Evolutionary conservation across 1,140 invertebrate species (phyloP).

Genomic region (Amyelois transitella): DNA sequence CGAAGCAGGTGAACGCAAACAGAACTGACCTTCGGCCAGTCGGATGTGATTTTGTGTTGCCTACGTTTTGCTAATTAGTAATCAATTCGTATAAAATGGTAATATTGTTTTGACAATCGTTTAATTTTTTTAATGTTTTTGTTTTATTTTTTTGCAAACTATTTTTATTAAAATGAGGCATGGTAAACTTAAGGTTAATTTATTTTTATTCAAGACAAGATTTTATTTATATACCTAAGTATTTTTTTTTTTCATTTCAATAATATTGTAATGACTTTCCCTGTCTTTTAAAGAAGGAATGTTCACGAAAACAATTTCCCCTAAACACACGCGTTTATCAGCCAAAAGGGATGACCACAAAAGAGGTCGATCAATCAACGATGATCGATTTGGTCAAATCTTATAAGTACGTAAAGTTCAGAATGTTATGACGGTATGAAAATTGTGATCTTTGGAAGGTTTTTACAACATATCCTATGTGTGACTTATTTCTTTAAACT

Average conservation of each 20-base stretch:
- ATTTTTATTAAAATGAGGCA: no score
- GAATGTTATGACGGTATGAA: background rate
- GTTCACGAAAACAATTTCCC: background rate
- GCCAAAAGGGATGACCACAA: background rate
- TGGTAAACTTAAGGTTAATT: no score
- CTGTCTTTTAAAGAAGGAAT: background rate
- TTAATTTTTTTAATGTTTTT: no score
- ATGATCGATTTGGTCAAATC: background rate
- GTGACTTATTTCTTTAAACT: no score
- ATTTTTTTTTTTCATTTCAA: no score
- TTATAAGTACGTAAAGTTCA: background rate
- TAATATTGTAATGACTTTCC: no score
- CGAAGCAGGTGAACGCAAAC: slow-evolving; percentile 50
- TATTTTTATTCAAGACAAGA: no score
- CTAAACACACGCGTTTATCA: background rate
- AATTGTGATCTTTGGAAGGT: background rate
- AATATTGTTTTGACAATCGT: no score
- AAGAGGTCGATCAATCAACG: background rate
- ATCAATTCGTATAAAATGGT: background rate
- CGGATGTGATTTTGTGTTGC: background rate
- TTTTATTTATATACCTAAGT: no score
- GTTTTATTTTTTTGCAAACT: no score
- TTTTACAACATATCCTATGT: no score
- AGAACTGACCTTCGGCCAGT: slow-evolving; percentile 52
- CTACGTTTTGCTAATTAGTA: background rate